These are phyloP conservation scores for Silurus glanis DNA, from an alignment of 2,113 vertebrate species.

Conservation along the genomic window DNA sequence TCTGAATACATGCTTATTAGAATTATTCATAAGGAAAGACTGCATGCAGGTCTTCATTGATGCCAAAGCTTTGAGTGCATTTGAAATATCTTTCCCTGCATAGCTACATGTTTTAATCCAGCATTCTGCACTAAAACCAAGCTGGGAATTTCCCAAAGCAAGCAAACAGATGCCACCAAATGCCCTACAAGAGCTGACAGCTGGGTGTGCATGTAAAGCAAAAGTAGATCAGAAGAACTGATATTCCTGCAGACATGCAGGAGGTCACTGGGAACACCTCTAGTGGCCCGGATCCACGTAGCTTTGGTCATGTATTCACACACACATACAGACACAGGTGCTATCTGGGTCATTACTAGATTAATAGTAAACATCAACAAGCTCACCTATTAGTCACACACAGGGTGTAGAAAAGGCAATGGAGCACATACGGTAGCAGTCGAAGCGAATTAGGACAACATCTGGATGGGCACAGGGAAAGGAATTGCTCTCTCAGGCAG, in stretches of 20 bases:
- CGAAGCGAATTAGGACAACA: constrained; percentile 73
- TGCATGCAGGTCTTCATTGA: neutral
- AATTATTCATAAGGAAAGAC: neutral
- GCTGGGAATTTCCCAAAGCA: constrained; percentile 12
- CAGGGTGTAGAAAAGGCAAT: constrained; percentile 61
- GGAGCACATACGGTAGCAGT: constrained; percentile 65
- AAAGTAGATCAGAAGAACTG: neutral
- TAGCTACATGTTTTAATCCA: constrained; percentile 17
- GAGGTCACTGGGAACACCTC: constrained; percentile 1
- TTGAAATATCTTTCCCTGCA: constrained; percentile 14
- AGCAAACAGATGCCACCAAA: constrained; percentile 7
- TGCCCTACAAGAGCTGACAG: neutral
- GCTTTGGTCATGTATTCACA: neutral
- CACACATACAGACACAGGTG: neutral
- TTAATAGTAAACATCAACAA: constrained; percentile 41
- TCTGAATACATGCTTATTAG: neutral
- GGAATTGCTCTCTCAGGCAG: constrained; percentile 66
- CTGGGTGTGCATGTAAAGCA: neutral
- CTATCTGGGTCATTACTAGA: constrained; percentile 19
- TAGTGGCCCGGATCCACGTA: constrained; percentile 14
- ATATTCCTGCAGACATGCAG: neutral
- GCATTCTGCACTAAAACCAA: constrained; percentile 3
- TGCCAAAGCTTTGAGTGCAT: neutral
- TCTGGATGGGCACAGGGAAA: constrained; percentile 66
- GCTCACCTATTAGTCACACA: constrained; percentile 43